Percentiles rank a stretch among this genome's conserved stretches.
Evolutionary conservation across 2,113 vertebrate genomes (phyloP).

Genomic region (Forbesichthys papilliferus): DNA sequence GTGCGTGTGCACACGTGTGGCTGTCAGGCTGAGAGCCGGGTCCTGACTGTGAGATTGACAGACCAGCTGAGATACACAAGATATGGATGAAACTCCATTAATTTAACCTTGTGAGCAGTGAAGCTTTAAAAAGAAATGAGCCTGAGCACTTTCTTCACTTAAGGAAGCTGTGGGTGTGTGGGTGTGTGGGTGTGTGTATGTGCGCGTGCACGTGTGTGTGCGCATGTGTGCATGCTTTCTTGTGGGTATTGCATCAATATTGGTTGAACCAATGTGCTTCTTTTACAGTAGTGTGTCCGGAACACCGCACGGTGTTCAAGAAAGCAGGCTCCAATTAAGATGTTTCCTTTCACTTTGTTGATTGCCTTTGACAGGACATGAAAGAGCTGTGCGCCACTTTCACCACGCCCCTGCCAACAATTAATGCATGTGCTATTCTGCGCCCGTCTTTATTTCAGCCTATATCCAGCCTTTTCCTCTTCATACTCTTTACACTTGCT

Average conservation of each 20-base stretch:
- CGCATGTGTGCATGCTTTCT: conserved; percentile 6
- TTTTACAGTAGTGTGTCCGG: neutral
- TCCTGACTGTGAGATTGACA: conserved; percentile 66
- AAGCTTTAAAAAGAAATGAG: conserved; percentile 48
- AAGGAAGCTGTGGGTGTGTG: neutral
- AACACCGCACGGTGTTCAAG: conserved; percentile 3
- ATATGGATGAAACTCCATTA: conserved; percentile 63
- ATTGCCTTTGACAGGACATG: conserved; percentile 58
- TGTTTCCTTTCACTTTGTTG: conserved; percentile 48
- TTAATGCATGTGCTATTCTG: conserved; percentile 45
- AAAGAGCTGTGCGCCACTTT: conserved; percentile 22
- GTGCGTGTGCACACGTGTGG: neutral
- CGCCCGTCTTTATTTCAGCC: conserved; percentile 21
- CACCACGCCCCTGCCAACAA: conserved; percentile 1
- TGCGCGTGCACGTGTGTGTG: conserved; percentile 1
- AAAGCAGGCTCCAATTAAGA: conserved; percentile 51
- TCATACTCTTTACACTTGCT: no score
- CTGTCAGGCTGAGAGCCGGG: conserved; percentile 62
- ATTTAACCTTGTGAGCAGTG: conserved; percentile 65
- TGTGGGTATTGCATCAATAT: conserved; percentile 22
- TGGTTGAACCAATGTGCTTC: conserved; percentile 15
- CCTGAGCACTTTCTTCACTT: conserved; percentile 31
- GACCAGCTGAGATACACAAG: conserved; percentile 55
- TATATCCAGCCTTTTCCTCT: conserved; percentile 19
- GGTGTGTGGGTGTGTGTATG: neutral